Conservation (phyloP, 2,888 invertebrate genomes). For the Suillia variegata region DNA sequence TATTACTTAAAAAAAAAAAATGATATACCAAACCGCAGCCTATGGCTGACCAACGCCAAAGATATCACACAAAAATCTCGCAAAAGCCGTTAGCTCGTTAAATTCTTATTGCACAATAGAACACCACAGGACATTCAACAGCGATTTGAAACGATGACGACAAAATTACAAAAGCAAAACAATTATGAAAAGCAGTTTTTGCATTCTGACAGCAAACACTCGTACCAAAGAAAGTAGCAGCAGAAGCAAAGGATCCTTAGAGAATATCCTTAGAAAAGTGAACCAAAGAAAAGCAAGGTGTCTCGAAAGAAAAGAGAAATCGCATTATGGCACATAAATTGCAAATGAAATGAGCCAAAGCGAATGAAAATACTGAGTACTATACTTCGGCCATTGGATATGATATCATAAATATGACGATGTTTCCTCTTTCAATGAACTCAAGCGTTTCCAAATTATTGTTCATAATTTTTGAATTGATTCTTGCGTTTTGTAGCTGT, state of each 20-base stretch:
- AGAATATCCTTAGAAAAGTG: background rate
- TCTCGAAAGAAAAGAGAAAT: conserved; percentile 14
- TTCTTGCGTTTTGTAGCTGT: conserved; percentile 10
- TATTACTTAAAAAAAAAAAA: too few relatives aligned
- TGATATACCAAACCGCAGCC: too few relatives aligned
- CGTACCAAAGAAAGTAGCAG: background rate
- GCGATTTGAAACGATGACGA: background rate
- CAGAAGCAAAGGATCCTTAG: background rate
- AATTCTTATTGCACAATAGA: too few relatives aligned
- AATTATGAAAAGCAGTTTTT: conserved; percentile 13
- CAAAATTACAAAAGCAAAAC: background rate
- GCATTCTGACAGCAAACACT: conserved; percentile 40
- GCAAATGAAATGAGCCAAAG: conserved; percentile 57
- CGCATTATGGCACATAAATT: conserved; percentile 46
- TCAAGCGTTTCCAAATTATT: conserved; percentile 4
- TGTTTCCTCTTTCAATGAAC: too few relatives aligned
- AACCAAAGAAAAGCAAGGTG: background rate
- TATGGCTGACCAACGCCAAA: too few relatives aligned
- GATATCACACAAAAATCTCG: too few relatives aligned
- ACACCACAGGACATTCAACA: conserved; percentile 28
- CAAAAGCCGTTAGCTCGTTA: too few relatives aligned
- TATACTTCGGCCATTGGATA: conserved; percentile 16
- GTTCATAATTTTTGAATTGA: conserved; percentile 1
- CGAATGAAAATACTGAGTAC: conserved; percentile 35
- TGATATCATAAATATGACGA: conserved; percentile 14